phyloP scores from a whole-genome alignment of 2,113 vertebrate species.

The Nematolebias whitei region DNA sequence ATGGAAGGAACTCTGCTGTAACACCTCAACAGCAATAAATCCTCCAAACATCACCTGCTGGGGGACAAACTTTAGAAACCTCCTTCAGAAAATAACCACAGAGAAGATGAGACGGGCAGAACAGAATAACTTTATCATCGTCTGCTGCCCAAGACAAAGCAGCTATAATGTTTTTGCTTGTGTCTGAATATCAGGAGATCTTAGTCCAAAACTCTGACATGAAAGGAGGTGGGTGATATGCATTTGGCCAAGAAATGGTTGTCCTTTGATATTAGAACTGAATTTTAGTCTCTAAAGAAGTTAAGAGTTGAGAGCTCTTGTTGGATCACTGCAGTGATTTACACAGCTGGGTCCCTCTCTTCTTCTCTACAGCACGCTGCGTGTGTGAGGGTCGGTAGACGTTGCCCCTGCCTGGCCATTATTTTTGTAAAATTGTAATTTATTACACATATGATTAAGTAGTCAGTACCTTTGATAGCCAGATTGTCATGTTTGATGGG shows the following conservation, averaged over 20 bases:
- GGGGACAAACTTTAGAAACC: background rate
- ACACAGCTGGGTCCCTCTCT: slow-evolving; percentile 20
- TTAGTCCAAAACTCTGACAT: too few relatives aligned
- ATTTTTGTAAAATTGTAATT: slow-evolving; percentile 1
- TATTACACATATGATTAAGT: slow-evolving; percentile 8
- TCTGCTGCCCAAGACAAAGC: background rate
- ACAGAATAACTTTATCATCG: background rate
- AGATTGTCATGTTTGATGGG: slow-evolving; percentile 10
- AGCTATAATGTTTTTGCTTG: background rate
- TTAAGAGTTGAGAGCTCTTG: slow-evolving; percentile 19
- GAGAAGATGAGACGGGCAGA: background rate
- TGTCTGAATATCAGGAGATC: too few relatives aligned
- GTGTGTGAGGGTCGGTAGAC: background rate
- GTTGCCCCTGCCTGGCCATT: background rate
- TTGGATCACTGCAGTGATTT: slow-evolving; percentile 42
- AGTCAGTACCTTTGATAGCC: slow-evolving; percentile 4
- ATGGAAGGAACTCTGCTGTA: background rate
- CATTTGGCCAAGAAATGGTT: background rate
- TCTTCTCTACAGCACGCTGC: background rate
- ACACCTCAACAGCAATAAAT: slow-evolving; percentile 17
- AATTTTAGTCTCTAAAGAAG: slow-evolving; percentile 28
- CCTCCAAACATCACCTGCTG: background rate
- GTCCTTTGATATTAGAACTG: background rate
- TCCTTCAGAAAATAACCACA: background rate
- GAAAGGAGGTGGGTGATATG: too few relatives aligned